phyloP scores from a whole-genome alignment of 2,888 invertebrate genomes.

The Patella caerulea region DNA sequence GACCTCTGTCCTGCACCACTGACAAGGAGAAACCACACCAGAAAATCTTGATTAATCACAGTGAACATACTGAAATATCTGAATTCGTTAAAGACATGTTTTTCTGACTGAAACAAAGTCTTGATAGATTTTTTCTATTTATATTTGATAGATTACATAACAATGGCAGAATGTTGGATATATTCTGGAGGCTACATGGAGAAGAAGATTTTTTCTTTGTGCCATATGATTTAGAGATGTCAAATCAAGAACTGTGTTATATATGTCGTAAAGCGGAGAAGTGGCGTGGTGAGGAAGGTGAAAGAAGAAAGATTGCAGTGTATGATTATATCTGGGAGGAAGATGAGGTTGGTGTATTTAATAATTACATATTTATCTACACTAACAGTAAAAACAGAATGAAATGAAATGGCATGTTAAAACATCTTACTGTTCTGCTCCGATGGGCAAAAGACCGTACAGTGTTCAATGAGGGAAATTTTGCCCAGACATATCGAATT shows the following conservation, averaged over 20 bases:
- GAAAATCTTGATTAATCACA: too few species aligned
- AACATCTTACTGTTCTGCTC: too few species aligned
- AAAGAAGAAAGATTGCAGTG: slow-evolving; percentile 65
- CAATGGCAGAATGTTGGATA: slow-evolving; percentile 69
- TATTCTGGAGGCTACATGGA: slow-evolving; percentile 68
- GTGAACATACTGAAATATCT: too few species aligned
- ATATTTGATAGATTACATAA: slow-evolving; percentile 62
- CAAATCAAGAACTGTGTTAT: slow-evolving; percentile 67
- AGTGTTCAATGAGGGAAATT: too few species aligned
- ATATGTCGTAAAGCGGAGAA: slow-evolving; percentile 63
- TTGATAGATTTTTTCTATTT: background rate
- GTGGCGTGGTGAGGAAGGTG: slow-evolving; percentile 69
- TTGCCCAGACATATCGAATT: too few species aligned
- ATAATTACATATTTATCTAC: too few species aligned
- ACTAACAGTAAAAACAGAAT: too few species aligned
- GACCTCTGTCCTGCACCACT: too few species aligned
- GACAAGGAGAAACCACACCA: too few species aligned
- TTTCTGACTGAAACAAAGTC: background rate
- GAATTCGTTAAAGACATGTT: too few species aligned
- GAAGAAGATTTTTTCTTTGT: slow-evolving; percentile 65
- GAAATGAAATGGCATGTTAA: too few species aligned
- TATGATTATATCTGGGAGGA: slow-evolving; percentile 70
- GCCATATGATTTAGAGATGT: slow-evolving; percentile 69
- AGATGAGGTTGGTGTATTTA: slow-evolving; percentile 49
- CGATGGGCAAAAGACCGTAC: too few species aligned